Conservation (phyloP, 2,797 vertebrate genomes). For the Myotis findleyi region DNA sequence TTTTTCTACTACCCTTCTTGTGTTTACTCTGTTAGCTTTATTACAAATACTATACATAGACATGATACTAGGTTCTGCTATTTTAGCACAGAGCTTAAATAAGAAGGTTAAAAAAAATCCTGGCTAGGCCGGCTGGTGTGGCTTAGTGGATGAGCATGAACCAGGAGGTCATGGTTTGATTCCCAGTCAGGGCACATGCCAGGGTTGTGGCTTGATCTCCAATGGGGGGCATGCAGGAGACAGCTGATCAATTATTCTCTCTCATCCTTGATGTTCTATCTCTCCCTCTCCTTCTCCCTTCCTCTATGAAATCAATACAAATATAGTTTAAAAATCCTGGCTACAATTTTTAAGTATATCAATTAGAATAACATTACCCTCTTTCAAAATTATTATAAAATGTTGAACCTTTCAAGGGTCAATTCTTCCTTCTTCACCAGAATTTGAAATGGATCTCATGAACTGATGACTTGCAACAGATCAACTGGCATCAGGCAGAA, state of each 20-base stretch:
- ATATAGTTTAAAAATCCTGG: not conserved
- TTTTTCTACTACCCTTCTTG: constrained; percentile 82
- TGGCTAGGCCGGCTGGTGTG: too few species aligned
- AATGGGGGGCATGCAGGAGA: too few species aligned
- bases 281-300: too few species aligned
- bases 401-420: constrained; percentile 94
- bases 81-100: constrained; percentile 93
- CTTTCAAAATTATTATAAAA: constrained; percentile 96
- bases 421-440: constrained; percentile 96
- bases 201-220: too few species aligned
- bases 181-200: too few species aligned
- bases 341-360: not conserved
- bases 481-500: constrained; percentile 95
- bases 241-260: too few species aligned
- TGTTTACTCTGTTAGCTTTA: constrained; percentile 90
- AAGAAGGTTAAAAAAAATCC: constrained; percentile 82
- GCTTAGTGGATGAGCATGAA: too few species aligned
- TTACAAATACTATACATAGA: constrained; percentile 72
- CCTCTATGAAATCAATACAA: too few species aligned
- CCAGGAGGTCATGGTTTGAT: too few species aligned
- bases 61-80: constrained; percentile 77
- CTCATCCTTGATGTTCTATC: too few species aligned
- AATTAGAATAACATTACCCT: constrained; percentile 85
- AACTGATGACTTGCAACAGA: constrained; percentile 95
- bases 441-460: constrained; percentile 95